phyloP scores from a whole-genome alignment of 2,888 invertebrate species.

The Eupelmus urozonus region DNA sequence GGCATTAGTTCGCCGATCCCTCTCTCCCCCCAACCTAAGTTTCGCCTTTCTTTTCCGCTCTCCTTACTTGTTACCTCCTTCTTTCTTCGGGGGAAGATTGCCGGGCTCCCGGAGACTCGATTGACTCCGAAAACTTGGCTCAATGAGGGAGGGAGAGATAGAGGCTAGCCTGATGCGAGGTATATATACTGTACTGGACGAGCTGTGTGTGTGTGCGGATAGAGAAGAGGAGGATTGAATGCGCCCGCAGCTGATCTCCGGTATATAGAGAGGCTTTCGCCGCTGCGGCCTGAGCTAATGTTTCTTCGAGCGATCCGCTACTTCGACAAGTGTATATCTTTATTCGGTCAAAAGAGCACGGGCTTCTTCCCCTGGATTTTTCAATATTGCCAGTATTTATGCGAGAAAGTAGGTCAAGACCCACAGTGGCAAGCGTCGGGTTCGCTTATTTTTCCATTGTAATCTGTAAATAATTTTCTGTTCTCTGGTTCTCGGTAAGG shows the following conservation, averaged over 20 bases:
- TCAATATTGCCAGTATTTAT: conserved; percentile 27
- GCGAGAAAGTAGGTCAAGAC: not conserved
- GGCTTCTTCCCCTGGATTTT: not conserved
- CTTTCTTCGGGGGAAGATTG: conserved; percentile 38
- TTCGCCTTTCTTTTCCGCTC: conserved; percentile 6
- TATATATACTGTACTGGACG: conserved; percentile 11
- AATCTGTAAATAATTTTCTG: not conserved
- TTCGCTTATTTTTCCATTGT: not conserved
- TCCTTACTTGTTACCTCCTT: conserved; percentile 32
- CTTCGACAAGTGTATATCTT: conserved; percentile 25
- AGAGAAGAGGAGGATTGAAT: not conserved
- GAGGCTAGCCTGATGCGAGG: too few relatives aligned
- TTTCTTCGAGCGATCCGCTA: conserved; percentile 27
- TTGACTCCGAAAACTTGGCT: conserved; percentile 39
- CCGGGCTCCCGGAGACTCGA: conserved; percentile 23
- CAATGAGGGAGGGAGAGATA: too few relatives aligned
- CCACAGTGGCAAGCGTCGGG: not conserved
- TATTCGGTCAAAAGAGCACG: not conserved
- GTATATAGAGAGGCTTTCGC: too few relatives aligned
- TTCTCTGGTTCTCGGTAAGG: not conserved
- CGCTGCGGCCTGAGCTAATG: conserved; percentile 28
- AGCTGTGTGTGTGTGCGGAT: not conserved
- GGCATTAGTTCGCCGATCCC: not conserved
- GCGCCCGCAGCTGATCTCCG: too few relatives aligned
- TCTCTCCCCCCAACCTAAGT: not conserved